A percentile compares a stretch with the other conserved stretches of the same genome.
phyloP scores from a whole-genome alignment of 2,888 invertebrate genomes.

The Morpho achilles region DNA sequence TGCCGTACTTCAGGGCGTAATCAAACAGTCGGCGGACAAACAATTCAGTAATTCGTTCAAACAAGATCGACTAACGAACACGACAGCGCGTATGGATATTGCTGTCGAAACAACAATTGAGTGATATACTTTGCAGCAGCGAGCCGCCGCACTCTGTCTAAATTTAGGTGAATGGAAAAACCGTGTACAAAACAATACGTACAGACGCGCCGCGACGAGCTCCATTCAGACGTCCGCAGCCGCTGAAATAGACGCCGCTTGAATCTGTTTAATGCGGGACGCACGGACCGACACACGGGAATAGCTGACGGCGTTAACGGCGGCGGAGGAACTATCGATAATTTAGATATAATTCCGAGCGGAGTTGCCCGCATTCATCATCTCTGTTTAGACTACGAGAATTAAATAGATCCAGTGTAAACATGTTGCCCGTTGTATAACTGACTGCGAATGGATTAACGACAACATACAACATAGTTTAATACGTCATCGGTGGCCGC shows the following conservation, averaged over 20 bases:
- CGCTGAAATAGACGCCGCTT: slow-evolving; percentile 1
- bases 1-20: no score
- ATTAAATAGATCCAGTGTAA: no score
- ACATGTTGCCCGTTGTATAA: no score
- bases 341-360: no score
- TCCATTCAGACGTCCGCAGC: slow-evolving; percentile 9
- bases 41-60: slow-evolving; percentile 2
- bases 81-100: slow-evolving; percentile 1
- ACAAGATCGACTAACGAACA: slow-evolving; percentile 8
- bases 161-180: slow-evolving; percentile 16
- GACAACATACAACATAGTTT: no score
- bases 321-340: no score
- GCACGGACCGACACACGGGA: no score
- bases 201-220: slow-evolving; percentile 6
- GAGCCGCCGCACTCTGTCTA: slow-evolving; percentile 4
- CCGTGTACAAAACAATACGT: neutral
- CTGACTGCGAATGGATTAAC: no score
- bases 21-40: neutral
- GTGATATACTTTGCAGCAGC: neutral
- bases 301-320: no score
- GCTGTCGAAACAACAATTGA: slow-evolving; percentile 5
- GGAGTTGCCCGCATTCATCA: no score
- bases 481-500: no score
- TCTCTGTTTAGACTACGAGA: no score
- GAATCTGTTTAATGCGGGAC: slow-evolving; percentile 5